Base-by-base conservation (phyloP, 2,888 invertebrate species). In the Rhimphoctona megacephalus region DNA sequence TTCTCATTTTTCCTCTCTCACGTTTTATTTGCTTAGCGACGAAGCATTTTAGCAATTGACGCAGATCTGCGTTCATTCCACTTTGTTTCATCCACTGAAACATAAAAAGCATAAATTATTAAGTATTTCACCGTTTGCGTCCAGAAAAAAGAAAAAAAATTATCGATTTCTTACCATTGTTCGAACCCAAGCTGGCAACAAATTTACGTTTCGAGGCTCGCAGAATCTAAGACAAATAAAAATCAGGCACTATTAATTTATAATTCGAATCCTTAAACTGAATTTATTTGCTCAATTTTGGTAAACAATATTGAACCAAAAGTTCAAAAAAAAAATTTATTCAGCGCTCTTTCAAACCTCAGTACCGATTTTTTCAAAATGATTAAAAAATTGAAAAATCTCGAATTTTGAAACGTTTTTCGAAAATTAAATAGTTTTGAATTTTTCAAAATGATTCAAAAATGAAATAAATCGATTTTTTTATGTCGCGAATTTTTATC, bases 141-240 rank as follows among this genome's bases (percentile, higher is more conserved):
- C 11, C 30, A 22, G 22, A 22, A n/a, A 36, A 69, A 57, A 17
- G 17, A 49, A 11, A 78, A 30, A 36, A 36, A 30, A 30, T 30
- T 11, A 54, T 67, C 22, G 2, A n/a, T 0, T 57, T 88, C 89
- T 90, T 85, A 94, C 94, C 91, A 92, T 90, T 11, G 83, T 82
- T 87, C 88, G 91, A 4, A 93, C 85, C 94, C 94, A 94, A 69
- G 92, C 91, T n/a, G 93, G 93, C 30, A 94, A 87, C 69, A 92
- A 85, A 17, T 76, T 83, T 1, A n/a, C 61, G 43, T 85, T 43
- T 0, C 72, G 36, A 14, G 30, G 11, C 22, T 5, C 69, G n/a
- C 64, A 11, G 30, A 85, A 88, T 30, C 72, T 88, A 36, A 91
- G 43, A 90, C 89, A 54, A 82, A 67, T 57, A 64, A 57, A 30